Percentiles rank a stretch among this genome's conserved stretches.
Conservation (phyloP, 2,113 vertebrate genomes). For the Forbesichthys papilliferus region DNA sequence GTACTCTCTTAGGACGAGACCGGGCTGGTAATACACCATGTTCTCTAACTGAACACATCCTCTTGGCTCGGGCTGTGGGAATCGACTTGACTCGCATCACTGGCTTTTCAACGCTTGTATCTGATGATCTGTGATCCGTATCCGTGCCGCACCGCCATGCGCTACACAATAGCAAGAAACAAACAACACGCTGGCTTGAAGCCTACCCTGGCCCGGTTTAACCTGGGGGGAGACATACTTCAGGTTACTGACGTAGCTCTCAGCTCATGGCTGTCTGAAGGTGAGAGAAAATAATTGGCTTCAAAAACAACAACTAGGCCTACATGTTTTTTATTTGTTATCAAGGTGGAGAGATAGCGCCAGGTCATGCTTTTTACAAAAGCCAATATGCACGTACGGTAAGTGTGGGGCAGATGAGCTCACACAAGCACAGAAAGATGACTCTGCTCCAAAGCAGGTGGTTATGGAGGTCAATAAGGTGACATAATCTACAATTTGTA, state of each 20-base stretch:
- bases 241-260: not conserved
- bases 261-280: not conserved
- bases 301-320: not conserved
- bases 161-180: constrained; percentile 18
- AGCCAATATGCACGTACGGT: not conserved
- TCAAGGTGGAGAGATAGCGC: not conserved
- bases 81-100: not conserved
- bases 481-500: too few species aligned
- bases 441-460: too few species aligned
- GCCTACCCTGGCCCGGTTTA: not conserved
- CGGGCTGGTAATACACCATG: not conserved
- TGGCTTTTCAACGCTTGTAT: not conserved
- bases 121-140: constrained; percentile 7
- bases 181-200: not conserved
- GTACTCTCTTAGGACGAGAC: not conserved
- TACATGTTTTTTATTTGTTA: not conserved
- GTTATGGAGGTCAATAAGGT: too few species aligned
- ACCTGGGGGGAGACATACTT: not conserved
- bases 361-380: too few species aligned
- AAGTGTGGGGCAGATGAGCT: not conserved
- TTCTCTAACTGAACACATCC: constrained; percentile 1
- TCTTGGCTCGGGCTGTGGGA: constrained; percentile 41
- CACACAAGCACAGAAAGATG: constrained; percentile 4
- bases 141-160: constrained; percentile 8
- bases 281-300: not conserved